Conservation (phyloP, 2,888 invertebrate genomes). For the Meiosimyza platycephala region DNA sequence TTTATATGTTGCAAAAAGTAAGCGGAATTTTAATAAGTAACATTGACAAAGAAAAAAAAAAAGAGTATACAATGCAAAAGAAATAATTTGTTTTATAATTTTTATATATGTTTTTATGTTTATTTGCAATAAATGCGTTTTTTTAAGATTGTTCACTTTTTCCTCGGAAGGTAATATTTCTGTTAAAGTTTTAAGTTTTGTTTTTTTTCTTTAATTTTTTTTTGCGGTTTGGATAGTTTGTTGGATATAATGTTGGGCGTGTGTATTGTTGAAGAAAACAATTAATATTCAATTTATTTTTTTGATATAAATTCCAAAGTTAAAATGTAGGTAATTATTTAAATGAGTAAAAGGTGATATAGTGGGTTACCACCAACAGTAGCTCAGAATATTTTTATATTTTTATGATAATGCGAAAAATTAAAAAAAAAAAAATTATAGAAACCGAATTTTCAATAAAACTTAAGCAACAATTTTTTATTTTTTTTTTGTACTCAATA, state of each 20-base stretch:
- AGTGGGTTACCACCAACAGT: no score
- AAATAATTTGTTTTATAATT: not conserved
- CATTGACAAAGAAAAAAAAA: not conserved
- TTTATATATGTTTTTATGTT: no score
- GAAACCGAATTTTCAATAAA: no score
- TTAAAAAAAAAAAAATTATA: no score
- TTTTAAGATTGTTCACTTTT: not conserved
- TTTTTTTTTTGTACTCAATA: no score
- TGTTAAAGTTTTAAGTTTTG: constrained; percentile 5
- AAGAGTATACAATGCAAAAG: constrained; percentile 18
- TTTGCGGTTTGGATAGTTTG: not conserved
- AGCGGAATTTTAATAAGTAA: not conserved
- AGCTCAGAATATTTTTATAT: no score
- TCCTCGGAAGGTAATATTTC: not conserved
- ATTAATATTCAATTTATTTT: not conserved
- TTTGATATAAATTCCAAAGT: not conserved
- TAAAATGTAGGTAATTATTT: not conserved
- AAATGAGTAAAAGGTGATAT: no score
- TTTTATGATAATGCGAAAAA: no score
- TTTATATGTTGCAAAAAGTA: not conserved
- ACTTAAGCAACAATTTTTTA: no score
- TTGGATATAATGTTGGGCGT: not conserved
- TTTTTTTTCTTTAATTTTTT: not conserved
- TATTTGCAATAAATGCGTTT: no score
- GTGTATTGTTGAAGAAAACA: not conserved